Percentiles rank a stretch among this genome's conserved stretches.
These are phyloP conservation scores for Paradoxurus hermaphroditus DNA, from an alignment of 2,113 vertebrate genomes.

Conservation along the genomic window DNA sequence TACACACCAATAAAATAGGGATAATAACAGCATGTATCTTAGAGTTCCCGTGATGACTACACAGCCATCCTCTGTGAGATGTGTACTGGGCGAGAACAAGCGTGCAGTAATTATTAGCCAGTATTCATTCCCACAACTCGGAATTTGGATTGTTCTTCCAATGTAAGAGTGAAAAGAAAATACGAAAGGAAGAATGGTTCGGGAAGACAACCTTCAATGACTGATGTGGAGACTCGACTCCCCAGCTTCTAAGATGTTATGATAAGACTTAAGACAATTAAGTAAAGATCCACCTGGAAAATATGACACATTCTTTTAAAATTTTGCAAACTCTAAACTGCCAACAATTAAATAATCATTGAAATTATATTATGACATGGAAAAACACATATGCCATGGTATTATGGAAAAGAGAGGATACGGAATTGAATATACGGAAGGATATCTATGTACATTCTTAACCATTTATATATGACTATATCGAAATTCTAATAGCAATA, in stretches of 20 bases:
- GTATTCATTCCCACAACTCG: neutral
- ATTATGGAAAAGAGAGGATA: neutral
- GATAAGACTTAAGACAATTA: neutral
- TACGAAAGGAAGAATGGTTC: neutral
- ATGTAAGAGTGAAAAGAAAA: neutral
- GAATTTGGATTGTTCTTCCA: neutral
- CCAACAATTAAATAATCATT: neutral
- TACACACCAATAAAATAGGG: neutral
- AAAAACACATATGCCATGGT: neutral
- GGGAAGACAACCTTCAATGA: neutral
- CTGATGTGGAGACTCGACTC: neutral
- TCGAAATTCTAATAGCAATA: neutral
- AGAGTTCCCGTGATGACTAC: neutral
- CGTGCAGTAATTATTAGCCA: neutral
- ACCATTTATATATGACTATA: neutral
- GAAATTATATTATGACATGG: neutral
- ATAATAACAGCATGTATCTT: neutral
- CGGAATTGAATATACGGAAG: neutral
- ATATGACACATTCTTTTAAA: neutral
- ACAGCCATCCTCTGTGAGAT: neutral
- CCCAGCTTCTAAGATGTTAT: neutral
- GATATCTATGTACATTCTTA: neutral
- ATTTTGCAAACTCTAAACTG: neutral
- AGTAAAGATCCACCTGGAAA: neutral
- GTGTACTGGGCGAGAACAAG: neutral